These are phyloP conservation scores for Apostichopus californicus DNA, from an alignment of 35 echinoderm and acorn worm species.

Conservation along the genomic window DNA sequence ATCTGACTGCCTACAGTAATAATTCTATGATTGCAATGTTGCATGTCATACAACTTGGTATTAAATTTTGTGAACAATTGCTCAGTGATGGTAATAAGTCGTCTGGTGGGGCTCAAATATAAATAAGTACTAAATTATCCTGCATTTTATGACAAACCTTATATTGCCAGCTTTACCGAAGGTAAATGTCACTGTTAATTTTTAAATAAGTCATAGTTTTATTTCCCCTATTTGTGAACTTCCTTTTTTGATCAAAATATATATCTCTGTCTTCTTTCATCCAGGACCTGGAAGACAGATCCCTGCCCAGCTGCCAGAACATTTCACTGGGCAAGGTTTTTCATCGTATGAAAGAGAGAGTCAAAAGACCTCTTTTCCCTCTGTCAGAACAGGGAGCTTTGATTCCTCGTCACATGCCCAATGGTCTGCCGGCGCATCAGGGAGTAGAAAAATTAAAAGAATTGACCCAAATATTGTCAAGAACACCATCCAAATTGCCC, in stretches of 20 bases:
- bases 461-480: not conserved
- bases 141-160: too few relatives aligned
- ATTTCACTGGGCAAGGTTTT: not conserved
- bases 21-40: too few relatives aligned
- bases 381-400: not conserved
- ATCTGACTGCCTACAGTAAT: too few relatives aligned
- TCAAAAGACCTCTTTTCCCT: not conserved
- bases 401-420: not conserved
- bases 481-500: not conserved
- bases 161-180: too few relatives aligned
- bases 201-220: not conserved
- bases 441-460: not conserved
- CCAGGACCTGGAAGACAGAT: not conserved
- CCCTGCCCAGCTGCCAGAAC: constrained; percentile 3
- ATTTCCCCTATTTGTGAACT: not conserved
- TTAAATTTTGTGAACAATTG: too few relatives aligned
- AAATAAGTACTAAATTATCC: too few relatives aligned
- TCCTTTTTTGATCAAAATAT: not conserved
- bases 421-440: not conserved
- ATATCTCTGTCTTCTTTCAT: constrained; percentile 13
- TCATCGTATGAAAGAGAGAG: too few relatives aligned
- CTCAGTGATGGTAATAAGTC: too few relatives aligned
- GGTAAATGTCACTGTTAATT: too few relatives aligned
- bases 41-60: too few relatives aligned
- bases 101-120: too few relatives aligned